Base-by-base conservation (phyloP, 1,140 invertebrate genomes). In the Lordiphosa stackelbergi region DNA sequence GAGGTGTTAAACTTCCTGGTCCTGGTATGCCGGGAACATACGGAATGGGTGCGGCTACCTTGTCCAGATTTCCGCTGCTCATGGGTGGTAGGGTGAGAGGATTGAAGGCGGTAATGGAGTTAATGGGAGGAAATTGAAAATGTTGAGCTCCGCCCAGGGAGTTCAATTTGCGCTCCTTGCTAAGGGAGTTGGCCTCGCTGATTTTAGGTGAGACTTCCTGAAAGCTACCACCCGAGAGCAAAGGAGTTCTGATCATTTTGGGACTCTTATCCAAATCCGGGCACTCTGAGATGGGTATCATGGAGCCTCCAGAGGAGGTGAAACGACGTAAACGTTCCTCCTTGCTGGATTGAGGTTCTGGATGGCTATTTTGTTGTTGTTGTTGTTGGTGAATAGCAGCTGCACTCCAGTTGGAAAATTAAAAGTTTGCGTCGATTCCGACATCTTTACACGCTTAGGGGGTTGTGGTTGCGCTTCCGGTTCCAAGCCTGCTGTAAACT, bases 1-100 rank as follows among this genome's bases (percentile, higher is more conserved):
- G 89, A 6, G 89, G 81, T 37, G 89, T 88, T 4, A 90, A 83
- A 9, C 90, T 92, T 60, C 93, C 92, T 1, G 95, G 95, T 34
- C 95, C 95, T 1, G 95, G 95, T 85, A 96, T 96, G 8, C 95
- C 95, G 2, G 94, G 95, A 4, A 96, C 94, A 86, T 94, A 93
- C 4, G 94, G 93, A 69, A 95, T 93, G 6, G 93, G 87, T 83
- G 94, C 93, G 19, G 91, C 12, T 90, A 24, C 6, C 4, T 45
- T 49, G 28, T 46, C 45, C 58, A 16, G 5, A 31, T 11, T 58
- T 92, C 78, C 65, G 92, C 31, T 69, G 19, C 65, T 54, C 53
- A 75, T 61, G 3, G 89, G 89, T 5, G 90, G 90, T 62, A 91
- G 75, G 8, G 90, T 91, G 11, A 94, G 79, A 0, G 94, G 93